Conservation (phyloP, 2,888 invertebrate genomes). For the Sycophila texana region DNA sequence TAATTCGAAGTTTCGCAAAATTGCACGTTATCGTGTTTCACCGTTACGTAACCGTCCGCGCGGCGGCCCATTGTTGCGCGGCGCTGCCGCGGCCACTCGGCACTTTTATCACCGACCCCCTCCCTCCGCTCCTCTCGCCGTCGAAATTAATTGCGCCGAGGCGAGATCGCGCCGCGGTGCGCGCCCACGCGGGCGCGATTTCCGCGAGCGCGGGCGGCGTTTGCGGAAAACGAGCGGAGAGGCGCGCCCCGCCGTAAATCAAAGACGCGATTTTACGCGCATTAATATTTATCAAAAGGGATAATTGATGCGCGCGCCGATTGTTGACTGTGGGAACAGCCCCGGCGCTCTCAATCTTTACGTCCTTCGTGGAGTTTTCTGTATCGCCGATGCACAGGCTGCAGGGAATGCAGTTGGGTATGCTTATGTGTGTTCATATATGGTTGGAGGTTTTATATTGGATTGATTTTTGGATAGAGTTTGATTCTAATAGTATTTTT, state of each 20-base stretch:
- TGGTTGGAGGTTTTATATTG: no score
- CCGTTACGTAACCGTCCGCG: background rate
- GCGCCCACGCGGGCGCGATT: background rate
- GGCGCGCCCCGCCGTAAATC: constrained; percentile 32
- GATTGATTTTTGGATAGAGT: no score
- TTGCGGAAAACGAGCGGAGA: background rate
- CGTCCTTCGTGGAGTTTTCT: no score
- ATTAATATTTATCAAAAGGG: constrained; percentile 33
- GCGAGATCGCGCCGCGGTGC: background rate
- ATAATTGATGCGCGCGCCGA: no score
- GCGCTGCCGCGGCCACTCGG: background rate
- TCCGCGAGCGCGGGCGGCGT: background rate
- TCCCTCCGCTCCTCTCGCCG: background rate
- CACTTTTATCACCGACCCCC: background rate
- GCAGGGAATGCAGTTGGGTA: no score
- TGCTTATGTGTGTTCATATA: no score
- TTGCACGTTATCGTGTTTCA: constrained; percentile 22
- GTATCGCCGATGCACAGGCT: no score
- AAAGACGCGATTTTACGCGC: constrained; percentile 45
- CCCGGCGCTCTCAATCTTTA: no score
- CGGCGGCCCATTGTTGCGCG: background rate
- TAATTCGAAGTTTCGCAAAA: background rate
- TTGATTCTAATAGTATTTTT: no score
- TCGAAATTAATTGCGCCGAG: constrained; percentile 9
- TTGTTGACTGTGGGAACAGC: no score